Evolutionary conservation across 2,113 vertebrate genomes (phyloP), one percentile per base, ranked within the genome.

Genomic region (Oostethus manadensis): DNA sequence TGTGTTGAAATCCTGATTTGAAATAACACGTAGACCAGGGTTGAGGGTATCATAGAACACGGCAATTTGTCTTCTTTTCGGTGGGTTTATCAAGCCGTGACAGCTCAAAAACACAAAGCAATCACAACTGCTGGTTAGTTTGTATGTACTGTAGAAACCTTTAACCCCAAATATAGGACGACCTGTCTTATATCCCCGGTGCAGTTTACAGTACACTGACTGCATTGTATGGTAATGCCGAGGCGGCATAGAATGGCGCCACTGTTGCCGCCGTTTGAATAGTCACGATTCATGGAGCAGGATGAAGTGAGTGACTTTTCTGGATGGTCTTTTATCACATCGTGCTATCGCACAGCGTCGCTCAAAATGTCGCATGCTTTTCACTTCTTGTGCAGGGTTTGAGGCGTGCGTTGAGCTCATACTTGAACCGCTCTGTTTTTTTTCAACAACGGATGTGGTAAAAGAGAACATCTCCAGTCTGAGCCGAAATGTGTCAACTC

Each of bases 221-320:
- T 48, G 43, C 16, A 18, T 65, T 51, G 62, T 71, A 66, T 80
- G 78, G 72, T 76, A 71, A 85, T 76, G 77, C 79, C 68, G 68
- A 66, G 10, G 57, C 54, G 51, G 49, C 47, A 60, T 43, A 85
- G 79, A 85, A 84, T 79, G 78, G 33, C 33, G 2, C 60, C 68
- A 75, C 77, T 83, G 81, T 85, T 82, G 65, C 64, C 7, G 48
- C 23, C 38, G n/a, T 35, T 79, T 84, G 75, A 84, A 83, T 84
- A 66, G 68, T 70, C 58, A 72, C 49, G 68, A 86, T 81, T 83
- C 78, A 84, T 62, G 50, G 48, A 10, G 53, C 46, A 61, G 60
- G 49, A 71, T 66, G 65, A 72, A 73, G 62, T 64, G 59, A 60
- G 50, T 73, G 35, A 56, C 70, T n/a, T 21, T 48, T 70, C 57